Evolutionary conservation across 2,113 vertebrate species (phyloP).

Genomic region (Ochotona curzoniae): DNA sequence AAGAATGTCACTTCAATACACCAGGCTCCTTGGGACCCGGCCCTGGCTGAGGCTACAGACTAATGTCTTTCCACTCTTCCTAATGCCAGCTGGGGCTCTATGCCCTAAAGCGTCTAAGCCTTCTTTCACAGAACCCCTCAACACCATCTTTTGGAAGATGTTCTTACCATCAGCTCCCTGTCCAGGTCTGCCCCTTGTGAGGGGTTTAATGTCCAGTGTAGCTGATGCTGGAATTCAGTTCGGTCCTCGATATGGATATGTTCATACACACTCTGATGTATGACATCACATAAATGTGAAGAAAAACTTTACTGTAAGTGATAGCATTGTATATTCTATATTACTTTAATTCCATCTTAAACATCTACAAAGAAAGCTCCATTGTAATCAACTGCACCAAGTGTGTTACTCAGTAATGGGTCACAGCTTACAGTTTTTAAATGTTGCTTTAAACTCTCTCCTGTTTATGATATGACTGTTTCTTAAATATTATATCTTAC

Average conservation of each 20-base stretch:
- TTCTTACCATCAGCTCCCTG: constrained; percentile 84
- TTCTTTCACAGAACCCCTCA: background rate
- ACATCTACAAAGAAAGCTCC: too few species aligned
- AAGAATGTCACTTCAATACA: too few species aligned
- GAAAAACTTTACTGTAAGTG: background rate
- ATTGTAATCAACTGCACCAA: too few species aligned
- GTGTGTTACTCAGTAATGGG: too few species aligned
- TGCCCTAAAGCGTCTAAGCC: background rate
- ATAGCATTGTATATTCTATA: too few species aligned
- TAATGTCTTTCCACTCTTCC: background rate
- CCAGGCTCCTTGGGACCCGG: background rate
- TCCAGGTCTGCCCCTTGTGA: constrained; percentile 81
- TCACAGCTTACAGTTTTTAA: background rate
- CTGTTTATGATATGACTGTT: background rate
- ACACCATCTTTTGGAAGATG: background rate
- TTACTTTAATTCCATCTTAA: too few species aligned
- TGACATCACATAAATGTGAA: constrained; percentile 88
- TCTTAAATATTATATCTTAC: constrained; percentile 3
- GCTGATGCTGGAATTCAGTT: constrained; percentile 90
- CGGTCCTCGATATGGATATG: constrained; percentile 93
- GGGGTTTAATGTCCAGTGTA: constrained; percentile 90
- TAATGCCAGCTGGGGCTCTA: background rate
- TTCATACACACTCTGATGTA: constrained; percentile 93
- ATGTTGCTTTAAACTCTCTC: background rate
- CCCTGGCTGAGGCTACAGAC: background rate